Percentiles rank a stretch among this genome's conserved stretches.
Evolutionary conservation across 2,888 invertebrate species (phyloP).

Genomic region (Megalurothrips usitatus): DNA sequence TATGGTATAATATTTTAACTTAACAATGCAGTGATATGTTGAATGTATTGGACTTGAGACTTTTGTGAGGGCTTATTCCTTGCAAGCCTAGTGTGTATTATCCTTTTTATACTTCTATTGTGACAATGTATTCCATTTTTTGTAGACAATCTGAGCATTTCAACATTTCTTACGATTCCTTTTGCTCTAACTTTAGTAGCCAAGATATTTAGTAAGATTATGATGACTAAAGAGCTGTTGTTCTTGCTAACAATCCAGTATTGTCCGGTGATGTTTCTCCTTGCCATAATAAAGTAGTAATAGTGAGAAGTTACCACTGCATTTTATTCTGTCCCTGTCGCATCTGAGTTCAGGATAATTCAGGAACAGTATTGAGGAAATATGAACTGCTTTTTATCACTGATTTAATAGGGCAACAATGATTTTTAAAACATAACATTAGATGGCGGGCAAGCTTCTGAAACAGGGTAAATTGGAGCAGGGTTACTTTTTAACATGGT

Average conservation of each 20-base stretch:
- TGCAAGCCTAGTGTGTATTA: not conserved
- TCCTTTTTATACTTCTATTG: not conserved
- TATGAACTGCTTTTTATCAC: no score
- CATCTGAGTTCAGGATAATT: not conserved
- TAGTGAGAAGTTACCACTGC: not conserved
- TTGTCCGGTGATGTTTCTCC: not conserved
- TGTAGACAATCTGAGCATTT: not conserved
- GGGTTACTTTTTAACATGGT: not conserved
- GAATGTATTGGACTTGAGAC: no score
- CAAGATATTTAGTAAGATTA: not conserved
- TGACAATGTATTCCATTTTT: not conserved
- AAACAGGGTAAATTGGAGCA: not conserved
- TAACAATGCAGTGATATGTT: no score
- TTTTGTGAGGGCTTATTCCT: not conserved
- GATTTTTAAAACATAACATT: not conserved
- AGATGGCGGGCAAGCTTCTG: not conserved
- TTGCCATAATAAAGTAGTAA: slow-evolving; percentile 5
- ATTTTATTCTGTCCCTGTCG: not conserved
- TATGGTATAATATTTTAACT: not conserved
- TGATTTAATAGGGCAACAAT: not conserved
- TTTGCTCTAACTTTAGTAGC: not conserved
- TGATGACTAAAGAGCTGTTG: not conserved
- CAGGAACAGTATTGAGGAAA: not conserved
- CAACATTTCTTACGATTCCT: not conserved
- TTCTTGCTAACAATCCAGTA: not conserved